These are phyloP conservation scores for Pipa parva DNA, from an alignment of 2,113 vertebrate species.

Conservation along the genomic window DNA sequence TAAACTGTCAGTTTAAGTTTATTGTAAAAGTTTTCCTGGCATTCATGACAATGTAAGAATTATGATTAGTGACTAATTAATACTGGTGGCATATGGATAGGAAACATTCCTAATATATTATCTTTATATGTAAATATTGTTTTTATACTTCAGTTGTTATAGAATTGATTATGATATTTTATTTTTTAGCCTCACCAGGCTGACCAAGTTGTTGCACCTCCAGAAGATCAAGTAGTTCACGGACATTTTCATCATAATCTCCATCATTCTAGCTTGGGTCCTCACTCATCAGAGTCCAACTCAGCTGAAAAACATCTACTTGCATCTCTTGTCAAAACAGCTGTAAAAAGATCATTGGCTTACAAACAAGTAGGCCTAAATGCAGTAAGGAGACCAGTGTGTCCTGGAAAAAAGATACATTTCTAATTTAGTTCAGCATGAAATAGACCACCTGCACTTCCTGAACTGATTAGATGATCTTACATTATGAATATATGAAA, in stretches of 20 bases:
- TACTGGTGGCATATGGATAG: no score
- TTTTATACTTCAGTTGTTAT: no score
- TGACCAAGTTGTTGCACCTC: slow-evolving; percentile 38
- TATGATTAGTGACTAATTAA: no score
- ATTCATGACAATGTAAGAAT: no score
- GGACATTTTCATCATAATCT: slow-evolving; percentile 49
- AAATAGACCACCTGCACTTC: not conserved
- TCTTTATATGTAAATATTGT: no score
- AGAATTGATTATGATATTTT: no score
- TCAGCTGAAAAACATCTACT: slow-evolving; percentile 35
- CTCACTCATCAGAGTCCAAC: slow-evolving; percentile 10
- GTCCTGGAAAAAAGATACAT: slow-evolving; percentile 55
- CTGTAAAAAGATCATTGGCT: slow-evolving; percentile 35
- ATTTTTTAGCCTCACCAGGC: slow-evolving; percentile 50
- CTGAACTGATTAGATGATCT: not conserved
- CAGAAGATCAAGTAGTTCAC: slow-evolving; percentile 5
- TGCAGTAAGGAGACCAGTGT: slow-evolving; percentile 38
- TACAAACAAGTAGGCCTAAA: slow-evolving; percentile 38
- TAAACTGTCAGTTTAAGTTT: no score
- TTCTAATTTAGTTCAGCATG: not conserved
- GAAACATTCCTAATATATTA: no score
- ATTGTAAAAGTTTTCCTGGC: no score
- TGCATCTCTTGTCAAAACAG: not conserved
- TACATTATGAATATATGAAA: not conserved
- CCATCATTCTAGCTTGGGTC: slow-evolving; percentile 38